These are phyloP conservation scores for Hippopotamyrus pictus DNA, from an alignment of 2,797 vertebrate species.

Conservation along the genomic window DNA sequence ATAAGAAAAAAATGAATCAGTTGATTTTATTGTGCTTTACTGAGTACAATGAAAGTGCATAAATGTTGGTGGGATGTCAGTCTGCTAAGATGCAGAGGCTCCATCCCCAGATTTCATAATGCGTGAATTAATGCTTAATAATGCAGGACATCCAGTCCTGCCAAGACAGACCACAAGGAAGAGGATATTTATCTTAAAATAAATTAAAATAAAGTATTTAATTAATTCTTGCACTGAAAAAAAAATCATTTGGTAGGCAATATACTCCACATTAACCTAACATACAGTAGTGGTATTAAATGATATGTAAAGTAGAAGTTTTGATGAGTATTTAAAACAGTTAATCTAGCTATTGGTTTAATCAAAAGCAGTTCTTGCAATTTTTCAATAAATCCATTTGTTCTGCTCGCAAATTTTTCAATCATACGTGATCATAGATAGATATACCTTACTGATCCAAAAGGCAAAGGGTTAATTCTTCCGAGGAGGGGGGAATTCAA, in stretches of 20 bases:
- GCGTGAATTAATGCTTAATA: neutral
- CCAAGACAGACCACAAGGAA: neutral
- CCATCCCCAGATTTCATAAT: neutral
- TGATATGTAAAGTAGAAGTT: neutral
- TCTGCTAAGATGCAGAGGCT: neutral
- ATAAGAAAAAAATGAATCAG: neutral
- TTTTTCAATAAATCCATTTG: neutral
- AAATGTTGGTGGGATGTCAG: neutral
- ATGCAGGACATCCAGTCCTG: neutral
- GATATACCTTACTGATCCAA: neutral
- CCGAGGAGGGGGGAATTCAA: neutral
- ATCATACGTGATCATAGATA: neutral
- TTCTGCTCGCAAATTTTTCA: neutral
- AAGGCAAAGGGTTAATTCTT: neutral
- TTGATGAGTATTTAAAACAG: neutral
- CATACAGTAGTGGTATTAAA: neutral
- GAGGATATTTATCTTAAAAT: neutral
- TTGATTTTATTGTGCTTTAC: neutral
- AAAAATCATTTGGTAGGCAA: neutral
- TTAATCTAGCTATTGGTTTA: neutral
- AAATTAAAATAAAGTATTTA: neutral
- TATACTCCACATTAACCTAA: neutral
- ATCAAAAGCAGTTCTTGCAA: neutral
- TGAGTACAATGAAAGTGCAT: neutral
- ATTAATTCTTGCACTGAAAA: neutral